Base-by-base conservation (phyloP, 1,140 invertebrate species). In the Anastrepha obliqua region DNA sequence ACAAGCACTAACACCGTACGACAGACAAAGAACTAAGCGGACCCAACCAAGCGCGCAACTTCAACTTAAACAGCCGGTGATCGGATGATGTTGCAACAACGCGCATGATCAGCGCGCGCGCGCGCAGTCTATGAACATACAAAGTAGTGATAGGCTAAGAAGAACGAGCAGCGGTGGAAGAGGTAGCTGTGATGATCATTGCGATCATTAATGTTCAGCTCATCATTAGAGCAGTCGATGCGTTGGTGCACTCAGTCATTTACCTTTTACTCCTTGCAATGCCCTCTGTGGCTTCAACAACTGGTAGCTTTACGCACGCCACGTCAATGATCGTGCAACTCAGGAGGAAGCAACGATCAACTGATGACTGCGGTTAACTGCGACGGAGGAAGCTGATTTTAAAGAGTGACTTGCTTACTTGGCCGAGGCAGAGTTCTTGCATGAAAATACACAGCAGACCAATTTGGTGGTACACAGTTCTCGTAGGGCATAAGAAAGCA, bases 41-140 rank as follows among this genome's bases (percentile, higher is more conserved):
- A 81, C 9, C 74, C 47, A 81, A 55, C 47, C 74, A 81, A 55
- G 6, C 74, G 74, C 74, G 74, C 74, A 81, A 81, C 74, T 44
- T 81, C 74, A 81, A 81, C 74, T 55, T n/a, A 81, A 55, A 51
- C 74, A 55, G 74, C 74, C 74, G 51, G n/a, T 81, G 74, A 81
- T 51, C 74, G 55, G 47, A 81, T 81, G 74, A 81, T 81, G 74
- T 81, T 81, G 74, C 74, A 81, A 81, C 74, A 81, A 55, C 74
- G 74, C 74, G 74, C 74, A 81, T 81, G 74, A 81, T 81, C 74
- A 81, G 44, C 15, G 74, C 51, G 47, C n/a, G 47, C 70, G 9
- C 3, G 17, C 3, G 60, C 13, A 17, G 15, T 13, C 4, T 17
- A 62, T 11, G 17, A 62, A 62, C 15, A 62, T 5, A 4, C 60